Evolutionary conservation across 2,888 invertebrate genomes (phyloP).

Genomic region (Protodeltote pygarga): DNA sequence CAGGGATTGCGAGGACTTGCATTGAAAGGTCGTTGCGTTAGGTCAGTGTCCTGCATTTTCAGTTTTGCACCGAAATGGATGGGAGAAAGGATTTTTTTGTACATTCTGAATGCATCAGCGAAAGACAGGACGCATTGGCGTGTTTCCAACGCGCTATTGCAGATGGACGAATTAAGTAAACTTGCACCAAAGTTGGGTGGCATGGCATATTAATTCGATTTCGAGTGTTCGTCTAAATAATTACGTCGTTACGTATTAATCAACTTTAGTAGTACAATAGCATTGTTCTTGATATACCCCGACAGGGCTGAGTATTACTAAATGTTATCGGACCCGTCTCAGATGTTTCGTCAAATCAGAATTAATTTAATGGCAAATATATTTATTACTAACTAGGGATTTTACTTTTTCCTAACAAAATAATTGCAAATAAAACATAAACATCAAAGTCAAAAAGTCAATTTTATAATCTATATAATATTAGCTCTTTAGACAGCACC

Average conservation of each 20-base stretch:
- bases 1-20: slow-evolving; percentile 14
- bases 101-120: slow-evolving; percentile 2
- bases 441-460: not conserved
- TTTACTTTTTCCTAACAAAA: slow-evolving; percentile 2
- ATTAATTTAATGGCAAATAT: slow-evolving; percentile 2
- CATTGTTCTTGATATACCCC: slow-evolving; percentile 9
- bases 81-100: slow-evolving; percentile 1
- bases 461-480: too few species aligned
- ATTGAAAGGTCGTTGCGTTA: slow-evolving; percentile 12
- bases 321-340: not conserved
- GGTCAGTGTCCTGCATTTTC: slow-evolving; percentile 19
- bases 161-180: slow-evolving; percentile 52
- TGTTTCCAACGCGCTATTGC: slow-evolving; percentile 62
- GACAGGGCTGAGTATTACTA: slow-evolving; percentile 9
- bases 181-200: slow-evolving; percentile 31
- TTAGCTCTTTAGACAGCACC: too few species aligned
- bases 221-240: slow-evolving; percentile 19
- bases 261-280: slow-evolving; percentile 16
- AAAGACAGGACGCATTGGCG: slow-evolving; percentile 48
- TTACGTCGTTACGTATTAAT: slow-evolving; percentile 17
- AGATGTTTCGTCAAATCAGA: slow-evolving; percentile 7
- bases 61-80: not conserved
- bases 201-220: slow-evolving; percentile 22
- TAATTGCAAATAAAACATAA: not conserved
- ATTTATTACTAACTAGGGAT: slow-evolving; percentile 2